Evolutionary conservation across 2,113 vertebrate genomes (phyloP), one percentile per base, ranked within the genome.

Genomic region (Nerophis lumbriciformis): DNA sequence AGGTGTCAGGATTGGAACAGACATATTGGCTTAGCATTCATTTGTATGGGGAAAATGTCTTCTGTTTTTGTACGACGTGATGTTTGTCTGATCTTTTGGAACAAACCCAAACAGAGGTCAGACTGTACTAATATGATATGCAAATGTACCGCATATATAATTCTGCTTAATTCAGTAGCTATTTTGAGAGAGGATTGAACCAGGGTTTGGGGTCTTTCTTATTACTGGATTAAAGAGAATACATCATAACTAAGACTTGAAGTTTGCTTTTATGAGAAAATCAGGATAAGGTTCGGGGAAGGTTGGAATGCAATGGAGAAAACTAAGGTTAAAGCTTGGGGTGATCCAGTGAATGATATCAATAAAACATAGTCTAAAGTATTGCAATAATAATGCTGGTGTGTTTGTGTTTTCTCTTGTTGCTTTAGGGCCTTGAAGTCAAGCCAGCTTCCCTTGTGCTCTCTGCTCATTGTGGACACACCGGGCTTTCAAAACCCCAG

Each of bases 401-500:
- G n/a, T 53, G 7, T 57, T n/a, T 64, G 1, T 37, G 15, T 59
- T 8, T 68, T 48, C 50, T 53, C 12, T 69, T 39, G 78, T 51
- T 61, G 54, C 71, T 75, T 48, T 81, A 99, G 97, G 89, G 93
- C 95, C 0, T 91, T 98, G 82, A 98, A 98, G 88, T 97, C 93
- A 39, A 94, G 85, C 87, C 95, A 97, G 90, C 90, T 95, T 79
- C 95, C 97, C 0, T 83, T 98, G 65, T 97, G 94, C 83, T 97
- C 95, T 0, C 86, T 98, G 83, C 93, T 97, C 1, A 92, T 98
- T 10, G 94, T 98, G 86, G 97, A 99, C 86, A 96, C 94, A 1
- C 97, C 97, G 0, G 97, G 97, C 73, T 94, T 94, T 4, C 97
- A 99, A 84, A 98, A 98, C 88, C 95, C 95, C 0, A 90, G 93